Percentiles rank a stretch among this genome's conserved stretches.
Evolutionary conservation across 2,888 invertebrate genomes (phyloP).

Genomic region (Idaea dimidiata): DNA sequence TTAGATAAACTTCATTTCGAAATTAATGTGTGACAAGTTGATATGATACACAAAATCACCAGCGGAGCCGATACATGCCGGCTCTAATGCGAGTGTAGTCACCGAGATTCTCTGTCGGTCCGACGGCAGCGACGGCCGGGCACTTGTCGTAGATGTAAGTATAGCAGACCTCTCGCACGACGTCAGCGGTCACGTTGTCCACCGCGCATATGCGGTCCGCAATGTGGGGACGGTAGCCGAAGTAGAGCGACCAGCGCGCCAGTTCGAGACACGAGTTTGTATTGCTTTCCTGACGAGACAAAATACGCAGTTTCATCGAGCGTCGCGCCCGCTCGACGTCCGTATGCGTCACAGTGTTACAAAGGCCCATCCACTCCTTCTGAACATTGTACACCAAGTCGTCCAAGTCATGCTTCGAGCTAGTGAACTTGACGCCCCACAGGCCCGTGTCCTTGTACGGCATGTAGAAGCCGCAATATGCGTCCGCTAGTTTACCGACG

Average conservation of each 20-base stretch:
- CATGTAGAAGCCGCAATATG: conserved; percentile 97
- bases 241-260: conserved; percentile 95
- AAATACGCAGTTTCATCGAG: conserved; percentile 92
- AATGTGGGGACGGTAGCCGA: conserved; percentile 91
- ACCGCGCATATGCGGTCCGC: conserved; percentile 93
- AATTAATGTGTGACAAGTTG: neutral
- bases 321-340: conserved; percentile 96
- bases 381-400: conserved; percentile 87
- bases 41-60: conserved; percentile 27
- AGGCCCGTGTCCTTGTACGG: conserved; percentile 98
- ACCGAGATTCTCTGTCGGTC: conserved; percentile 90
- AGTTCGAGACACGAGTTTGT: conserved; percentile 97
- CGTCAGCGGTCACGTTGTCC: conserved; percentile 86
- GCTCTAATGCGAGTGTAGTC: conserved; percentile 90
- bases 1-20: neutral
- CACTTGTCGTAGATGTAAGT: conserved; percentile 95
- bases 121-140: conserved; percentile 95
- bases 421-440: conserved; percentile 94
- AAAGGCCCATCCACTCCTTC: conserved; percentile 91
- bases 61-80: conserved; percentile 89
- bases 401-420: conserved; percentile 84
- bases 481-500: conserved; percentile 86
- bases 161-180: conserved; percentile 88
- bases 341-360: conserved; percentile 89
- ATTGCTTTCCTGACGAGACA: conserved; percentile 92